Percentiles rank a stretch among this genome's conserved stretches.
Conservation (phyloP, 2,888 invertebrate genomes). For the Rhagophthalmus giganteus region DNA sequence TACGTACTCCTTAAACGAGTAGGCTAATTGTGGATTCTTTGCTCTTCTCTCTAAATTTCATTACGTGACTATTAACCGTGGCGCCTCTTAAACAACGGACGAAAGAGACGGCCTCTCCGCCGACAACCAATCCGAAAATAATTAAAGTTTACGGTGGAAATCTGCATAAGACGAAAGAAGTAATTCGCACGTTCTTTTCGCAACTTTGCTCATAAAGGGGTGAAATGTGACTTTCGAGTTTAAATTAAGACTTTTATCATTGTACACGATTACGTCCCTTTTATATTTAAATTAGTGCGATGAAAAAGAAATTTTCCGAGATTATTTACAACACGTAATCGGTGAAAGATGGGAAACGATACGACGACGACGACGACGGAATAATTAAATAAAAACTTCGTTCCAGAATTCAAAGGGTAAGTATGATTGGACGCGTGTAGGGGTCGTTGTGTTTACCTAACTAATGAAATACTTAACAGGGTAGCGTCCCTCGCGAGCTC, state of each 20-base stretch:
- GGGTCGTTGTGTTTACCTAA: slow-evolving; percentile 20
- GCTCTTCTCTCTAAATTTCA: slow-evolving; percentile 3
- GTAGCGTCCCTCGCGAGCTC: slow-evolving; percentile 25
- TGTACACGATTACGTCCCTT: slow-evolving; percentile 8
- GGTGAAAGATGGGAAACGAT: too few species aligned
- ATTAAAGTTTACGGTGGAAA: slow-evolving; percentile 26
- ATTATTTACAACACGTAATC: too few species aligned
- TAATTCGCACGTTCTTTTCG: slow-evolving; percentile 26
- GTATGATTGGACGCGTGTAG: slow-evolving; percentile 22
- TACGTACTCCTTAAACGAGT: slow-evolving; percentile 14
- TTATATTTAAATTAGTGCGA: slow-evolving; percentile 21
- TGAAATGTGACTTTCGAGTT: slow-evolving; percentile 29
- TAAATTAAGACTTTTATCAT: slow-evolving; percentile 33
- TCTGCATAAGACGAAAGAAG: slow-evolving; percentile 27
- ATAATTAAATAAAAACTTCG: slow-evolving; percentile 12
- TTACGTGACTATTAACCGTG: slow-evolving; percentile 6
- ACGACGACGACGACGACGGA: neutral
- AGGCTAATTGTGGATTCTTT: slow-evolving; percentile 17
- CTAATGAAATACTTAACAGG: slow-evolving; percentile 28
- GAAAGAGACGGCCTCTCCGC: neutral
- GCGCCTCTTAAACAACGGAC: neutral
- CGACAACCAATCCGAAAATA: slow-evolving; percentile 21
- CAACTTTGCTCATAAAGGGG: slow-evolving; percentile 26
- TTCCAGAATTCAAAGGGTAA: slow-evolving; percentile 3
- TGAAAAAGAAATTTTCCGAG: too few species aligned